phyloP scores from a whole-genome alignment of 2,888 invertebrate genomes.

The Drosophila helvetica region DNA sequence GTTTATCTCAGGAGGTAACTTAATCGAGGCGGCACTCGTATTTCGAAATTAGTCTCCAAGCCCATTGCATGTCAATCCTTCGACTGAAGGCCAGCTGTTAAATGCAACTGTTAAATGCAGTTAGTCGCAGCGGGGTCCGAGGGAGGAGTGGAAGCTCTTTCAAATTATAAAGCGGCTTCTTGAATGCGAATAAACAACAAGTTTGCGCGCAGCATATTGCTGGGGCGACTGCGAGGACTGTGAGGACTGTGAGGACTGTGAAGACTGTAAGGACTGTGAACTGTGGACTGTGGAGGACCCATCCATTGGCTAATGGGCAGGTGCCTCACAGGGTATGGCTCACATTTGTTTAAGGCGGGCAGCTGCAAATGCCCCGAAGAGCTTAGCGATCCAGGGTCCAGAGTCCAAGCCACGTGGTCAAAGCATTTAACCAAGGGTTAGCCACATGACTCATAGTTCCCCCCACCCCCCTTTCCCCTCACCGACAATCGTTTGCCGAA shows the following conservation, averaged over 20 bases:
- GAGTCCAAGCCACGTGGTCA: constrained; percentile 32
- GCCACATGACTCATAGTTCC: constrained; percentile 33
- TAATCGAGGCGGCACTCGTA: background rate
- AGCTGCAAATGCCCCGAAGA: constrained; percentile 36
- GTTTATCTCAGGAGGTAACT: too few relatives aligned
- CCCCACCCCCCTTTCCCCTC: background rate
- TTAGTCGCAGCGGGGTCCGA: constrained; percentile 43
- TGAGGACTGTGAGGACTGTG: constrained; percentile 31
- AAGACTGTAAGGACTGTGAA: constrained; percentile 23
- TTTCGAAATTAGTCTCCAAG: constrained; percentile 11
- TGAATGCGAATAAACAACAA: constrained; percentile 30
- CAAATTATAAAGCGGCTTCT: constrained; percentile 75
- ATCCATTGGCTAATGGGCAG: constrained; percentile 64
- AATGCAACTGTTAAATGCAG: constrained; percentile 69
- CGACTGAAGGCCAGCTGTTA: constrained; percentile 54
- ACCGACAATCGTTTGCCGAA: background rate
- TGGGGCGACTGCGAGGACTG: constrained; percentile 36
- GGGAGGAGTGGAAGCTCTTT: constrained; percentile 45
- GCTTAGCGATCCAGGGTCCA: constrained; percentile 27
- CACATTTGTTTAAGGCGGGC: constrained; percentile 14
- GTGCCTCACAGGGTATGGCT: constrained; percentile 45
- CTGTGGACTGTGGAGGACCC: constrained; percentile 9
- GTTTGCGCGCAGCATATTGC: constrained; percentile 49
- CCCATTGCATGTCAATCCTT: constrained; percentile 54
- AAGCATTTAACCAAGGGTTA: constrained; percentile 36